These are phyloP conservation scores for Dichetophora obliterata DNA, from an alignment of 2,888 invertebrate species.

Conservation along the genomic window DNA sequence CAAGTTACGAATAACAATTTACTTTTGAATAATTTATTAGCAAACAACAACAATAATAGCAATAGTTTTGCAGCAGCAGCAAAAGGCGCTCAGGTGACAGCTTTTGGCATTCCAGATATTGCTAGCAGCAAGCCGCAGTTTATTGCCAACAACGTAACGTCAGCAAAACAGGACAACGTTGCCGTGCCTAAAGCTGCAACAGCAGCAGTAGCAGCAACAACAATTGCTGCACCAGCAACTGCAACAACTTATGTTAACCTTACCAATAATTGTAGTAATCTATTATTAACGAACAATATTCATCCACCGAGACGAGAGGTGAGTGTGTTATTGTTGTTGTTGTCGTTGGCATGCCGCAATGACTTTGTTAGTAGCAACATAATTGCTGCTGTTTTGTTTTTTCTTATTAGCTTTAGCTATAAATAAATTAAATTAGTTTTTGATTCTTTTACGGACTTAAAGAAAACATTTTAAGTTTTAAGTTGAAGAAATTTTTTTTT, in stretches of 20 bases:
- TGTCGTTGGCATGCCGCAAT: not conserved
- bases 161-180: not conserved
- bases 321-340: constrained; percentile 41
- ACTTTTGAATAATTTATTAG: constrained; percentile 44
- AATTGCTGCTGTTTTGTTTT: not conserved
- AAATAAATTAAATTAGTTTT: too few species aligned
- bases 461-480: too few species aligned
- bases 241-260: constrained; percentile 49
- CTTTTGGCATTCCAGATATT: constrained; percentile 21
- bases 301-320: constrained; percentile 70
- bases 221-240: not conserved
- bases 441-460: too few species aligned
- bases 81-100: constrained; percentile 30
- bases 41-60: constrained; percentile 61
- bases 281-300: constrained; percentile 69
- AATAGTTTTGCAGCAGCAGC: constrained; percentile 52
- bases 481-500: too few species aligned
- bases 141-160: not conserved
- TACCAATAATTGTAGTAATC: constrained; percentile 69
- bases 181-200: not conserved
- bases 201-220: constrained; percentile 13
- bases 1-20: constrained; percentile 46
- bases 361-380: not conserved
- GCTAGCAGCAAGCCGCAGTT: constrained; percentile 1
- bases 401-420: not conserved